Conservation (phyloP, 2,113 vertebrate species). For the Myiagra hebetior region DNA sequence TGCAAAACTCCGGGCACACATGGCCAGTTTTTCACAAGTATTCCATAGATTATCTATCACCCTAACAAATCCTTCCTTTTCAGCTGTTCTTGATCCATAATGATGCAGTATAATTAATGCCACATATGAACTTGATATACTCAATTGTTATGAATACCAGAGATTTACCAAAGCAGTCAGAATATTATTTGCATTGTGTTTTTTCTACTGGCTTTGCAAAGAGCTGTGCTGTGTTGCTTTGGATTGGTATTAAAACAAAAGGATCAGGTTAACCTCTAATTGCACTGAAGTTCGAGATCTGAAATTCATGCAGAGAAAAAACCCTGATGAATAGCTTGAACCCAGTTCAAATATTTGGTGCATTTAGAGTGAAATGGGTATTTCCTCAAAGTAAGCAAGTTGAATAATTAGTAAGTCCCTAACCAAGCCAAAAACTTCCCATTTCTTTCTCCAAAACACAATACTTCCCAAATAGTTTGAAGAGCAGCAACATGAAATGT, state of each 20-base stretch:
- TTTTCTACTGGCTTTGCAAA: background rate
- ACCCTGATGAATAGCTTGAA: conserved; percentile 10
- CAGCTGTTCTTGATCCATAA: background rate
- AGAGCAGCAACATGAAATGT: background rate
- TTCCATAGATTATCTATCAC: background rate
- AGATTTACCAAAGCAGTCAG: conserved; percentile 9
- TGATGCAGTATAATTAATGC: conserved; percentile 23
- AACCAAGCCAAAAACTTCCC: conserved; percentile 22
- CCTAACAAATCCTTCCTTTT: background rate
- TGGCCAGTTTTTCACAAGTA: background rate
- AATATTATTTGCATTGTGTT: background rate
- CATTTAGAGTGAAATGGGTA: conserved; percentile 4
- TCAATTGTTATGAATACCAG: conserved; percentile 29
- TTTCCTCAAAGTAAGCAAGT: conserved; percentile 50
- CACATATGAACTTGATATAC: conserved; percentile 26
- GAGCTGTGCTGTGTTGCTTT: background rate
- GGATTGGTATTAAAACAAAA: conserved; percentile 31
- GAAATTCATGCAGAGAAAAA: background rate
- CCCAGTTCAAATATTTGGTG: conserved; percentile 47
- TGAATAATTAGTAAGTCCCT: conserved; percentile 19
- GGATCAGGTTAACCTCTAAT: conserved; percentile 32
- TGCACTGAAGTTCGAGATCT: conserved; percentile 36
- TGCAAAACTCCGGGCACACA: background rate
- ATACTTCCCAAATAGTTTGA: background rate
- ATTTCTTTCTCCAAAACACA: conserved; percentile 22